These are phyloP conservation scores for Potorous gilbertii DNA, from an alignment of 2,797 vertebrate genomes.

Conservation along the genomic window DNA sequence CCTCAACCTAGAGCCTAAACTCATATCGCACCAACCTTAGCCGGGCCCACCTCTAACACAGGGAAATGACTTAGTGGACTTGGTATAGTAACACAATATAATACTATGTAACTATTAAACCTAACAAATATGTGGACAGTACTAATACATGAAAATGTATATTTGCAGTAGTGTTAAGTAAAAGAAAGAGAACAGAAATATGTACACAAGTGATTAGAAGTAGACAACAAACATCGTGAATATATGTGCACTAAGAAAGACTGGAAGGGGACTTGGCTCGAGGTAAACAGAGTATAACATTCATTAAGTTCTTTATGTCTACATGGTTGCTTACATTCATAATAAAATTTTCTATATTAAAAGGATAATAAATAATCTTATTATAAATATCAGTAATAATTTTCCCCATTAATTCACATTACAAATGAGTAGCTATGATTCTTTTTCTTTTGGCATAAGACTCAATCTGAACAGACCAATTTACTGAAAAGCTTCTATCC, in stretches of 20 bases:
- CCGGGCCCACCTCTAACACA: not conserved
- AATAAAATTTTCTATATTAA: not conserved
- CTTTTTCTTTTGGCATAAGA: constrained; percentile 35
- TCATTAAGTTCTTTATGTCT: not conserved
- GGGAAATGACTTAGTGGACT: not conserved
- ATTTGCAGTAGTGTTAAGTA: not conserved
- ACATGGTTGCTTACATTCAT: not conserved
- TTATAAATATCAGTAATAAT: not conserved
- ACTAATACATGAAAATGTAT: not conserved
- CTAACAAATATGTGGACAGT: not conserved
- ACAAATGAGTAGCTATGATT: constrained; percentile 29
- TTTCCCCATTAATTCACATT: constrained; percentile 39
- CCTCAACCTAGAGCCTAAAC: not conserved
- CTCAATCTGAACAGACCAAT: constrained; percentile 30
- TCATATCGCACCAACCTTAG: not conserved
- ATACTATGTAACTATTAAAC: not conserved
- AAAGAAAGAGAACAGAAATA: not conserved
- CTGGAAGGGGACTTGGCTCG: not conserved
- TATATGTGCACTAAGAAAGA: not conserved
- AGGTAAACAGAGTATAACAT: not conserved
- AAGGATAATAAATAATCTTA: not conserved
- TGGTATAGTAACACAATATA: not conserved
- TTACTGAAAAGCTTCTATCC: constrained; percentile 50
- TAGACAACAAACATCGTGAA: not conserved
- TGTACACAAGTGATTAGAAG: not conserved